These are phyloP conservation scores for chimpanzee (Pan troglodytes) DNA, from an alignment of 2,113 vertebrate genomes.

Conservation along the genomic window NHGRI_mPanTro3-v2.1_pri NC_072398.2:69194001-69194500, in stretches of 20 bases:
- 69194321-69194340: background rate
- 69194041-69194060: slow-evolving; percentile 32
- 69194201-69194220: background rate
- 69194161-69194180: background rate
- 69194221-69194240: background rate
- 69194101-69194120: background rate
- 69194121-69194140: background rate
- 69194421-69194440: background rate
- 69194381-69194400: background rate
- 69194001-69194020: slow-evolving; percentile 26
- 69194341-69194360: background rate
- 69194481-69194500: background rate
- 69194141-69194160: background rate
- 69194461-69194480: background rate
- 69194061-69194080: slow-evolving; percentile 34
- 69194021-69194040: slow-evolving; percentile 32
- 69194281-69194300: background rate
- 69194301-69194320: background rate
- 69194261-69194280: background rate
- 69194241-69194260: background rate
- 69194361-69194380: background rate
- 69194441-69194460: background rate
- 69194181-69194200: background rate
- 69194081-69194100: background rate
- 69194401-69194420: background rate